A percentile compares a stretch with the other conserved stretches of the same genome.
Conservation (phyloP, 30 jellyfish, hydroid and myxozoan species). For the Chironex yamaguchii region DNA sequence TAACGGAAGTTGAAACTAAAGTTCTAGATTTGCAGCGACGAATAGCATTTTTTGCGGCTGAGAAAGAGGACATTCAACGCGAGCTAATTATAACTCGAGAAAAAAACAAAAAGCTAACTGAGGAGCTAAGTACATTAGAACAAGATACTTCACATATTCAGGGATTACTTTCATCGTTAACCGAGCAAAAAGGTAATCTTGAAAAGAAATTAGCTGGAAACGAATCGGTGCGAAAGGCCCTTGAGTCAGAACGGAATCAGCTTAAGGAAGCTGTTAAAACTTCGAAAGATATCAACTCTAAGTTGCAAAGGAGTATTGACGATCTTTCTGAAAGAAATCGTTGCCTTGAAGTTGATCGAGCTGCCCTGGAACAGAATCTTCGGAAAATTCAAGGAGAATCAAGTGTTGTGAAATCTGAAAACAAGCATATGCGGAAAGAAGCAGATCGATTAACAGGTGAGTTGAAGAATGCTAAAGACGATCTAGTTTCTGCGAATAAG, state of each 20-base stretch:
- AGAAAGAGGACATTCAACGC: conserved; percentile 96
- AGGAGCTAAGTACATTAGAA: conserved; percentile 86
- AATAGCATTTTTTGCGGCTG: conserved; percentile 98
- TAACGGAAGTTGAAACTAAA: conserved; percentile 95
- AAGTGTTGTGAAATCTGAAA: conserved; percentile 81
- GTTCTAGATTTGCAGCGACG: conserved; percentile 95
- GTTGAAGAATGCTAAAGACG: conserved; percentile 67
- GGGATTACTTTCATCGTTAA: conserved; percentile 67
- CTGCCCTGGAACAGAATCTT: conserved; percentile 71
- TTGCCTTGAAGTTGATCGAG: conserved; percentile 81
- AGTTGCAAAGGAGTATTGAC: conserved; percentile 82
- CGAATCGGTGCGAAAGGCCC: conserved; percentile 56
- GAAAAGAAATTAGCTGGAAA: conserved; percentile 63
- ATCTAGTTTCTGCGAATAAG: conserved; percentile 48
- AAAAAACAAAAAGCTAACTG: conserved; percentile 74
- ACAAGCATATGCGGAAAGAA: conserved; percentile 81
- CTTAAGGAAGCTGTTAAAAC: conserved; percentile 76
- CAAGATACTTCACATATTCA: conserved; percentile 93
- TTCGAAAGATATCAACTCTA: conserved; percentile 66
- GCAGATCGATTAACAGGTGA: conserved; percentile 80
- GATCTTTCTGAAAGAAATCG: conserved; percentile 82
- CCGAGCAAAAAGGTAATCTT: conserved; percentile 73
- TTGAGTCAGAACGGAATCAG: conserved; percentile 86
- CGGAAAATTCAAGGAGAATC: conserved; percentile 85
- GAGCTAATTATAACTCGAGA: conserved; percentile 92